Percentiles rank a stretch among this genome's conserved stretches.
Evolutionary conservation across 1,140 invertebrate genomes (phyloP).

Genomic region (Trissolcus basalis): DNA sequence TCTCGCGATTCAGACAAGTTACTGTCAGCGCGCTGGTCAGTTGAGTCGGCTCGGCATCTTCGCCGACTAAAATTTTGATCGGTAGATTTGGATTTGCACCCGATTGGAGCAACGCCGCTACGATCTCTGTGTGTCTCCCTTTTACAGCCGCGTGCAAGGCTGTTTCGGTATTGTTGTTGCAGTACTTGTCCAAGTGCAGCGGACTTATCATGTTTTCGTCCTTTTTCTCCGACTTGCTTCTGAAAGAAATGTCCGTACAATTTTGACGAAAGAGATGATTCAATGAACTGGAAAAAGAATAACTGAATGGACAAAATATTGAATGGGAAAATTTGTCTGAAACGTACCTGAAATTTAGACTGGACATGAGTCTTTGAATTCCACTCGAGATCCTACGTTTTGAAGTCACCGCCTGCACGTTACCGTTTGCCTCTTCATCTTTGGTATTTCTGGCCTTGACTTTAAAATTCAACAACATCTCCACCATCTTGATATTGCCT

Average conservation of each 20-base stretch:
- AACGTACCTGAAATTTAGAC: conserved; percentile 79
- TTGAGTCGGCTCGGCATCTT: conserved; percentile 69
- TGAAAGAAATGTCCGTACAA: conserved; percentile 26
- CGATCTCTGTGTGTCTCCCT: conserved; percentile 85
- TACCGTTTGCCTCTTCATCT: conserved; percentile 67
- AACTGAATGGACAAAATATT: too few relatives aligned
- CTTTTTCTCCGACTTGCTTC: conserved; percentile 73
- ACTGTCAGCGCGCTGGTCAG: conserved; percentile 71
- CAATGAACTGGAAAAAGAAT: background rate
- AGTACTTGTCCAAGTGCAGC: conserved; percentile 84
- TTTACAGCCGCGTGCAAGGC: conserved; percentile 87
- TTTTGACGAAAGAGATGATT: too few relatives aligned
- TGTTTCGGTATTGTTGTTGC: conserved; percentile 85
- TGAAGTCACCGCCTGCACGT: conserved; percentile 76
- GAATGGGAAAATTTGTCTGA: too few relatives aligned
- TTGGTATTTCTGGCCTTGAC: conserved; percentile 81
- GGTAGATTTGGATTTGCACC: conserved; percentile 85
- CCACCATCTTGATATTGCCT: conserved; percentile 88
- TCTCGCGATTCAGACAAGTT: conserved; percentile 74
- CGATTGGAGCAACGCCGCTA: conserved; percentile 82
- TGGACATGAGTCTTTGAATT: conserved; percentile 91
- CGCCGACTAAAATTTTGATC: conserved; percentile 73
- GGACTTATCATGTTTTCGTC: conserved; percentile 81
- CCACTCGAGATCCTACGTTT: conserved; percentile 88
- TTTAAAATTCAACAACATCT: conserved; percentile 85